Evolutionary conservation across 2,797 vertebrate genomes (phyloP), one percentile per base, ranked within the genome.

Genomic region (Pempheris klunzingeri): DNA sequence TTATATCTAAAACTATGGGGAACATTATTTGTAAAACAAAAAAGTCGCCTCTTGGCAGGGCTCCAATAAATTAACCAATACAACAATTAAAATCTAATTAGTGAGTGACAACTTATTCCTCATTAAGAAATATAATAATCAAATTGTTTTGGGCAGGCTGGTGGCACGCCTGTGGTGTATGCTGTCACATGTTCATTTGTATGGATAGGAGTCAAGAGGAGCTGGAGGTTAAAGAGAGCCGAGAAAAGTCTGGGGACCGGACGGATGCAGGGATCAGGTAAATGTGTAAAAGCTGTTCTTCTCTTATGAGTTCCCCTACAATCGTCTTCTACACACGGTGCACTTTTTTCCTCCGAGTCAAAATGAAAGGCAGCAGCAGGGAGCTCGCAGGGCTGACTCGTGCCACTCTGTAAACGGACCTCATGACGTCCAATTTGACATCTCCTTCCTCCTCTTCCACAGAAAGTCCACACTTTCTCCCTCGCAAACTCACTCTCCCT

Each of bases 391-490:
- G 70, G 85, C 87, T 84, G 85, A 91, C 90, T 92, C 88, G 83
- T 67, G 54, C 71, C 60, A 65, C 76, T 89, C 72, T 80, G 70
- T 87, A 92, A 93, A 92, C 74, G 70, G 86, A 89, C 86, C 86
- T 87, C 87, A 93, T 90, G 90, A 84, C 87, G 73, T 88, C 87
- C 81, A 87, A 91, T 93, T 92, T 86, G 73, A 34, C 78, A 76
- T 91, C 91, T 77, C 87, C 80, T 49, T 70, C 57, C 77, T 74
- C 57, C 59, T 71, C 53, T 69, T 70, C n/a, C 47, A 17, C 9
- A 5, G 63, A 83, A 85, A 62, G 63, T 81, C 72, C 61, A 61
- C 53, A 12, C 61, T 70, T 58, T 49, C 46, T 59, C 46, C 47
- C 53, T n/a, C 7, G 11, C 58, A 61, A 59, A 13, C 77, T 58